These are phyloP conservation scores for Dendroctonus valens DNA, from an alignment of 1,140 invertebrate species.

Conservation along the genomic window DNA sequence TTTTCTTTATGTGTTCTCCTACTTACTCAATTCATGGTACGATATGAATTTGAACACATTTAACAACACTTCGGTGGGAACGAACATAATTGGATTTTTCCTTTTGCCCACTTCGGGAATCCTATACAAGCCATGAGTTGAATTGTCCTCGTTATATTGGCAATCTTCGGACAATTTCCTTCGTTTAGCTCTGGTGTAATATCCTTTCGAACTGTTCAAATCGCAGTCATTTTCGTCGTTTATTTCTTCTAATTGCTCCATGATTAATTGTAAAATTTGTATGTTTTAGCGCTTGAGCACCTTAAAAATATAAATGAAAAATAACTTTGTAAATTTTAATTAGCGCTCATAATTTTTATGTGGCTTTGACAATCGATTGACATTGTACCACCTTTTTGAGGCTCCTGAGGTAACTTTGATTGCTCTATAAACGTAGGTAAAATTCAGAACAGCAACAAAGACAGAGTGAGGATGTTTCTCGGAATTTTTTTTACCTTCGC, in stretches of 20 bases:
- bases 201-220: conserved; percentile 18
- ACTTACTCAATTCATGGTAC: conserved; percentile 40
- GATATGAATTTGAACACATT: conserved; percentile 40
- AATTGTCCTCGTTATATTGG: conserved; percentile 21
- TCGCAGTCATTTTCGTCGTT: conserved; percentile 33
- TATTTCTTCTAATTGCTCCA: conserved; percentile 33
- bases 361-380: no score
- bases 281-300: no score
- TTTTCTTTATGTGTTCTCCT: not conserved
- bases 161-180: conserved; percentile 29
- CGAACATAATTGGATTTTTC: conserved; percentile 41
- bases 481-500: no score
- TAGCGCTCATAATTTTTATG: no score
- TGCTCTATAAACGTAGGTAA: no score
- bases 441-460: no score
- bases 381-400: no score
- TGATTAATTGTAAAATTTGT: not conserved
- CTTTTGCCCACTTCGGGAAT: conserved; percentile 27
- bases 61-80: conserved; percentile 40
- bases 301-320: no score
- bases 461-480: no score
- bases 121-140: conserved; percentile 4
- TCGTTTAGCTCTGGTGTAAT: conserved; percentile 35
- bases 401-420: no score
- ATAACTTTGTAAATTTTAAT: no score